Evolutionary conservation across 2,888 invertebrate genomes (phyloP).

Genomic region (Busseola fusca): DNA sequence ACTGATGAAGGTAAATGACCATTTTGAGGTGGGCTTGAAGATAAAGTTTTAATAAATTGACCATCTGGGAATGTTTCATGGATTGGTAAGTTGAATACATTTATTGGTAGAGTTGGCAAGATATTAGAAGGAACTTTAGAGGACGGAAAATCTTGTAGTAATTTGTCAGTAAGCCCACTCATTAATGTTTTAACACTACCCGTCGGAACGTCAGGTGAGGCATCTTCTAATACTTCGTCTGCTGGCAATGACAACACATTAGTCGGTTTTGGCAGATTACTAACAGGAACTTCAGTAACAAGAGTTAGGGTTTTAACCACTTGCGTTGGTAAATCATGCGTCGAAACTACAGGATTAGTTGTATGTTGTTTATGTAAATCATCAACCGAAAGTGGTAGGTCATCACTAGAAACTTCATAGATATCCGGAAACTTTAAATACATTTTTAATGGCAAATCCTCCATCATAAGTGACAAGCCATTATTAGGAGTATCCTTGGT

Average conservation of each 20-base stretch:
- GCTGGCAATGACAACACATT: background rate
- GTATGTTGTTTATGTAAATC: background rate
- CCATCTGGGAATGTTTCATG: background rate
- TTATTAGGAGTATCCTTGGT: background rate
- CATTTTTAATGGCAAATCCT: constrained; percentile 8
- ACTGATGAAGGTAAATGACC: background rate
- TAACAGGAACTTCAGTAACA: background rate
- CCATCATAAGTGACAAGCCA: background rate
- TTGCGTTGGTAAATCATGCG: background rate
- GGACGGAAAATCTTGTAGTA: background rate
- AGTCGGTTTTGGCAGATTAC: background rate
- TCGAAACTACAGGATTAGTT: background rate
- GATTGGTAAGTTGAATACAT: background rate
- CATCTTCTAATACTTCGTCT: background rate
- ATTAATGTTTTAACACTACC: background rate
- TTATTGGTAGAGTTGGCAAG: background rate
- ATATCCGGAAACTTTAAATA: background rate
- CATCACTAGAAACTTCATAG: background rate
- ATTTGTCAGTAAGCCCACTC: background rate
- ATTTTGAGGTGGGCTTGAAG: background rate
- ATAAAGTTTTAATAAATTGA: background rate
- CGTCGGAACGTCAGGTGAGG: background rate
- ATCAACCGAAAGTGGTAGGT: background rate
- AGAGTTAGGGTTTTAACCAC: background rate
- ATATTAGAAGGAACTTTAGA: background rate